Conservation (phyloP, 2,888 invertebrate species). For the Ferrisia virgata region DNA sequence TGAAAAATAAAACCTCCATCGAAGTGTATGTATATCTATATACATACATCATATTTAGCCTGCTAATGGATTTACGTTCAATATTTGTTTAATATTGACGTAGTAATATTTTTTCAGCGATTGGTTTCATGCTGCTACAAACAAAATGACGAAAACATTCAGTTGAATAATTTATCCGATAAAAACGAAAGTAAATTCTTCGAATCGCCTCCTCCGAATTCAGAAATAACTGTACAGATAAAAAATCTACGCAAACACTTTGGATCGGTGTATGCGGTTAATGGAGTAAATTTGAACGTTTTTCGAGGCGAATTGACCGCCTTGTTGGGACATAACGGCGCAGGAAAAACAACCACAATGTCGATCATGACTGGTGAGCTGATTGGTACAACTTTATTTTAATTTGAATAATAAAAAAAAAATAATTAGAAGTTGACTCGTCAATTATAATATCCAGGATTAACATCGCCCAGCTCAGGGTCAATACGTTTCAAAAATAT, state of each 20-base stretch:
- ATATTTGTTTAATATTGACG: neutral
- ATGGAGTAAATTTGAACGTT: slow-evolving; percentile 69
- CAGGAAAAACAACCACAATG: slow-evolving; percentile 79
- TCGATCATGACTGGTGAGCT: slow-evolving; percentile 63
- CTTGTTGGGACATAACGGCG: slow-evolving; percentile 83
- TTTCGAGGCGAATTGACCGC: slow-evolving; percentile 82
- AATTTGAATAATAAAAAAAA: no score
- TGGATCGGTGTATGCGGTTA: slow-evolving; percentile 59
- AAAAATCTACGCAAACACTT: slow-evolving; percentile 50
- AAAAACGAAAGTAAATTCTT: neutral
- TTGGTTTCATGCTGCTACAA: neutral
- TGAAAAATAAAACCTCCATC: no score
- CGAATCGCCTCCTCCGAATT: slow-evolving; percentile 49
- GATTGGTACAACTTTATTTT: slow-evolving; percentile 53
- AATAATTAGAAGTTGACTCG: slow-evolving; percentile 60
- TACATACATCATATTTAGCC: no score
- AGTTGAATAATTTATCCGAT: neutral
- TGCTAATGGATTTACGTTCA: neutral
- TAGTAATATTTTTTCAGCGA: neutral
- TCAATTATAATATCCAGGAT: slow-evolving; percentile 27
- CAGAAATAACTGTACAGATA: slow-evolving; percentile 53
- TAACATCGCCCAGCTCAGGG: slow-evolving; percentile 42
- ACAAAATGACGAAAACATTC: neutral
- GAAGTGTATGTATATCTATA: no score
- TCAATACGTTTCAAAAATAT: slow-evolving; percentile 64